Evolutionary conservation across 1,140 invertebrate species (phyloP), one percentile per base, ranked within the genome.

Genomic region (Cyrtorhinus lividipennis): DNA sequence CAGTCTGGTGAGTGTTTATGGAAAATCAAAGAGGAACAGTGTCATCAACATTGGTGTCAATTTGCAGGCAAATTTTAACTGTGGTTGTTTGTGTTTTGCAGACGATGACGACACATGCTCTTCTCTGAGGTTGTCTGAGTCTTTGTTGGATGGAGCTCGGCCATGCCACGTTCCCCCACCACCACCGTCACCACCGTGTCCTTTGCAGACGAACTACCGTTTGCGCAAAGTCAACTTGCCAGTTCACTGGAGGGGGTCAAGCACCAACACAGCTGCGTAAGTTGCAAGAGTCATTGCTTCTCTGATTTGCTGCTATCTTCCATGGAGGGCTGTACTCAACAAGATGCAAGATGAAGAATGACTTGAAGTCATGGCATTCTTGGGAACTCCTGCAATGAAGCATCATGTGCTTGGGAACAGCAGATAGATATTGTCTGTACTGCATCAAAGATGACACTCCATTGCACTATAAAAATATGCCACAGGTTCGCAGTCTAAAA

Each of bases 181-280:
- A 0, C 67, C 64, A 20, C 65, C 66, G 1, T 64, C 65, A 12
- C 68, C 68, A 12, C 68, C 68, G 5, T 69, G 68, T 58, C 68
- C 68, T 27, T 61, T 69, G 1, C 68, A 69, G 59, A 67, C 67
- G 1, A 67, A 69, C 46, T 69, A 69, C 62, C 63, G 62, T 53
- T 57, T 65, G 18, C 44, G 68, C 10, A 69, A 67, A 18, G 63
- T 63, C 27, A 68, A 62, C 13, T 53, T 66, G 13, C 66, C 67
- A 13, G 64, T 59, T 12, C 68, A 67, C 38, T 64, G 68, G 48
- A 61, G 68, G 56, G 62, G 67, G 22, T 68, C 67, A 1, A 65
- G 63, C 26, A 64, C 62, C 1, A 65, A 62, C 22, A 63, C 63
- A 15, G 58, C 60, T 8, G 66, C 61, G 67, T 68, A 59, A 65